Base-by-base conservation (phyloP, 2,888 invertebrate genomes). In the Entomobrya multifasciata region DNA sequence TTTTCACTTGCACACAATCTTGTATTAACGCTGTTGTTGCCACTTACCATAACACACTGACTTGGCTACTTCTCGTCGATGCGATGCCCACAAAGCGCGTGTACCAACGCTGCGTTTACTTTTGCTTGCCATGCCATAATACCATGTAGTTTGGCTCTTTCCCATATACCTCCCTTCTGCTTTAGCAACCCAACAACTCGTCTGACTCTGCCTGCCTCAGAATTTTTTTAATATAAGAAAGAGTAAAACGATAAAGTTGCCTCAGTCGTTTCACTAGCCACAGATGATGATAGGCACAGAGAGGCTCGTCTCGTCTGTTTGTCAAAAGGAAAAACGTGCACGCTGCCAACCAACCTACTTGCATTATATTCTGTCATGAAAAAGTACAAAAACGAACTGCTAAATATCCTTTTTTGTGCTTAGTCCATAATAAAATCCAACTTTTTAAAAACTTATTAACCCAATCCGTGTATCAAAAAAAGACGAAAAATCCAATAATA, bases 281-380 rank as follows among this genome's bases (percentile, higher is more conserved):
- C 85, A 79, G 85, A 85, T 79, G 84, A 84, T 77, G 84, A 85
- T 85, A 85, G 85, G 85, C 85, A 85, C 84, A 78, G 41, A 76
- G 30, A 79, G 79, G 57, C 79, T 79, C 78, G 67, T 49, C 78
- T 85, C 78, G 78, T 60, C 41, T 15, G 22, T 67, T 77, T 57
- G 57, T 72, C 30, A 44, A 22, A 20, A 72, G 62, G 52, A 85
- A 85, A n/a, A 85, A 79, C 85, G 85, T 85, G 79, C 79, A 60
- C 47, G 15, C 44, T 80, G 17, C 41, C 41, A 41, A 41, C 36
- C 36, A 36, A 36, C 5, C 36, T 36, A 36, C 25, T 57, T 57
- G 27, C 57, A 30, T 30, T 27, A n/a, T n/a, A 11, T 52, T n/a
- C 52, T 17, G 52, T 52, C 20, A 52, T 17, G 20, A 60, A 25